Base-by-base conservation (phyloP, 2,113 vertebrate genomes). In the Toxotes chatareus region DNA sequence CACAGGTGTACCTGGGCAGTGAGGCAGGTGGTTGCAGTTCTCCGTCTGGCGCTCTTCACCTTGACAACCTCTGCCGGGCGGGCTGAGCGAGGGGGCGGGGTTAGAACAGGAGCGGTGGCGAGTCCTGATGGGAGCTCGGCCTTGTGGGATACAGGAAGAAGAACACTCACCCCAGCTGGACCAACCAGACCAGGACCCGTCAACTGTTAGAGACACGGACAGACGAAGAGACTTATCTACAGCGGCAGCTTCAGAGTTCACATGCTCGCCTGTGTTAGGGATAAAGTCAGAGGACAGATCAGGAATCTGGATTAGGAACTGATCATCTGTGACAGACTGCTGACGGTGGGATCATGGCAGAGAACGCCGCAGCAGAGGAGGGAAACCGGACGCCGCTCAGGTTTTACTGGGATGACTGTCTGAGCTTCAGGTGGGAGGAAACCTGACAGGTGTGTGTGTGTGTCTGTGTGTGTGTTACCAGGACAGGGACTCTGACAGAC, bases 181-280 rank as follows among this genome's bases (percentile, higher is more conserved):
- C 93, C 93, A 94, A 0, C 88, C 91, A 0, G 92, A 38, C 92
- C 92, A 94, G 32, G 61, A 44, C 42, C 92, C 90, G 2, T 89
- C 46, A 0, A 88, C 93, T 93, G 88, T 16, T 0, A 46, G 27
- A 78, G 40, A 70, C n/a, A 80, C 14, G 23, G 38, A 32, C 36
- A 42, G 7, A 47, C 21, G 23, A 2, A 13, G 19, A 7, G 38
- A 40, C 38, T 40, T 40, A 40, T 2, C 27, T 27, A 27, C 27
- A 27, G 27, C 27, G 27, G 27, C 27, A 27, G 27, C 27, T 27
- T 27, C 27, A 27, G 27, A 27, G 27, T 27, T 27, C 27, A 27
- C 27, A 27, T 27, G 27, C 27, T 27, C 27, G 27, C 27, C 27
- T 27, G 27, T 27, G 27, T 27, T 27, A 27, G 27, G 1, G 27